Percentiles rank a stretch among this genome's conserved stretches.
Conservation (phyloP, 2,797 vertebrate species). For the Lophotriccus pileatus region DNA sequence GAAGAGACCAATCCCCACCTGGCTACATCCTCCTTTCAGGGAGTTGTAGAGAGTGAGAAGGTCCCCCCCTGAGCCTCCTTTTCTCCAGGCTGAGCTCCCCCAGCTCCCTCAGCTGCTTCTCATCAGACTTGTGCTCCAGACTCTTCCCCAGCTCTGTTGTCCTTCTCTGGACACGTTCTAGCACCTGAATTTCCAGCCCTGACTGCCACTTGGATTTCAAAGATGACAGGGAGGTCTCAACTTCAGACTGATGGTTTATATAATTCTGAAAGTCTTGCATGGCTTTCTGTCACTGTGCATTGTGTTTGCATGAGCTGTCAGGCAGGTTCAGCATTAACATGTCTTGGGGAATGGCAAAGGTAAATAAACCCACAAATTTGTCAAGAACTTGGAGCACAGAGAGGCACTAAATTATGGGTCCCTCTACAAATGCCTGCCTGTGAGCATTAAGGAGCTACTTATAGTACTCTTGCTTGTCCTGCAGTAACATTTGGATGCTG, state of each 20-base stretch:
- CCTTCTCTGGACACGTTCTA: rapidly evolving
- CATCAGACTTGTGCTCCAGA: not conserved
- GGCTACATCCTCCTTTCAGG: not conserved
- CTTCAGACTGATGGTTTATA: not conserved
- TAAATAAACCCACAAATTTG: not conserved
- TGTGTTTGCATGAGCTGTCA: not conserved
- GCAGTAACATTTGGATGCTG: not conserved
- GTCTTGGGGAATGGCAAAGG: not conserved
- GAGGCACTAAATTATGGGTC: not conserved
- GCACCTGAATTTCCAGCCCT: not conserved
- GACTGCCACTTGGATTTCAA: not conserved
- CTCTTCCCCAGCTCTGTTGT: rapidly evolving
- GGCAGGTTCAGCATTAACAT: not conserved
- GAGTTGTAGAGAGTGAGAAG: not conserved
- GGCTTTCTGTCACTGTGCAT: not conserved
- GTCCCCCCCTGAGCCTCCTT: not conserved
- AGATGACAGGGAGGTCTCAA: not conserved
- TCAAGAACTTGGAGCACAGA: not conserved
- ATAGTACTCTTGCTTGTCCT: not conserved
- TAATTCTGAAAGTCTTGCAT: not conserved
- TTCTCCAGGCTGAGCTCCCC: not conserved
- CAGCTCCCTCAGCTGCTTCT: not conserved
- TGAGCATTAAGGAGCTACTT: not conserved
- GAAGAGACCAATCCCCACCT: rapidly evolving
- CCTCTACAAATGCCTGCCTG: not conserved